Evolutionary conservation across 2,797 vertebrate genomes (phyloP).

Genomic region (Phoeniculus purpureus): DNA sequence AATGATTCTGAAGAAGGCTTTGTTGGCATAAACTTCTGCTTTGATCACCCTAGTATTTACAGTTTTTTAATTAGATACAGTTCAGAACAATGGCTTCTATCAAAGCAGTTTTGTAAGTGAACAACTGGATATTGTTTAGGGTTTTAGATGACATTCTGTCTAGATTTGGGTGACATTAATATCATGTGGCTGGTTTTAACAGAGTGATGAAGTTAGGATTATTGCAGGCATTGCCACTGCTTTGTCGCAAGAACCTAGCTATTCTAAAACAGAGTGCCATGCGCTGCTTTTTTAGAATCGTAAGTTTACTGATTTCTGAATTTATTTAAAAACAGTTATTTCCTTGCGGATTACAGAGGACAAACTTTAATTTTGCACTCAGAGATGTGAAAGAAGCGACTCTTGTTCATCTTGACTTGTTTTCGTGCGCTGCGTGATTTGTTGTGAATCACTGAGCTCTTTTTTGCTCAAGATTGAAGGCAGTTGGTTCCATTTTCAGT

Average conservation of each 20-base stretch:
- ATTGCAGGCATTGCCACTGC: slow-evolving; percentile 15
- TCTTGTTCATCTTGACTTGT: slow-evolving; percentile 24
- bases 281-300: neutral
- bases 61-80: slow-evolving; percentile 70
- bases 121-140: slow-evolving; percentile 60
- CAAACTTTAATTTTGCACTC: slow-evolving; percentile 3
- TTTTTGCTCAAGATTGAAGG: slow-evolving; percentile 5
- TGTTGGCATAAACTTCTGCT: slow-evolving; percentile 65
- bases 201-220: slow-evolving; percentile 28
- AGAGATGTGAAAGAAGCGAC: neutral
- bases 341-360: neutral
- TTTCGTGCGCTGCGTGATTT: neutral
- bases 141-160: slow-evolving; percentile 50
- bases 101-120: slow-evolving; percentile 54
- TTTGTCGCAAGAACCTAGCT: slow-evolving; percentile 27
- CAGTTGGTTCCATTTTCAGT: slow-evolving; percentile 37
- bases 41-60: slow-evolving; percentile 69
- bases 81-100: slow-evolving; percentile 64
- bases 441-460: neutral
- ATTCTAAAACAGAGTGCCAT: neutral
- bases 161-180: too few relatives aligned
- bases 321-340: neutral
- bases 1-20: slow-evolving; percentile 64
- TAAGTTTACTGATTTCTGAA: neutral
- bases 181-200: slow-evolving; percentile 49